phyloP scores from a whole-genome alignment of 53 echinoderm and acorn worm genomes.

The Luidia sarsii region DNA sequence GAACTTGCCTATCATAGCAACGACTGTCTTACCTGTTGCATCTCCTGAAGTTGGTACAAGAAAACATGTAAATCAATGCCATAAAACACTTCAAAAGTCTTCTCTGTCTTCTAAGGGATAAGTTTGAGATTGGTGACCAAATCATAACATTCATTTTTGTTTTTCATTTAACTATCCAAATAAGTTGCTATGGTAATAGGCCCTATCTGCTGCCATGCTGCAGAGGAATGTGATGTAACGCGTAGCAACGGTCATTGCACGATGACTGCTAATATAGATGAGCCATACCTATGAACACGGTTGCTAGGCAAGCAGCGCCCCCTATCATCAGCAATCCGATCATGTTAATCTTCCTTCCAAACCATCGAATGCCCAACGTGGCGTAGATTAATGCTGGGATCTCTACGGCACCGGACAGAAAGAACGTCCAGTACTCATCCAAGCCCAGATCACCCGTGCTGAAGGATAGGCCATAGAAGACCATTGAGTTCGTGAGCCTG shows the following conservation, averaged over 20 bases:
- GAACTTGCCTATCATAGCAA: constrained; percentile 81
- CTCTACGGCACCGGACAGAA: constrained; percentile 57
- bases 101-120: too few relatives aligned
- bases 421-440: constrained; percentile 41
- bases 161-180: too few relatives aligned
- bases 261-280: too few relatives aligned
- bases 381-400: constrained; percentile 48
- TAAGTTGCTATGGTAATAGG: too few relatives aligned
- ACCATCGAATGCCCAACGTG: constrained; percentile 17
- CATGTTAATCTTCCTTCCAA: constrained; percentile 38
- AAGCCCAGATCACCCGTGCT: constrained; percentile 36
- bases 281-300: constrained; percentile 31
- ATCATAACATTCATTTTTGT: too few relatives aligned
- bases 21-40: constrained; percentile 29
- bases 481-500: constrained; percentile 53
- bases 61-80: too few relatives aligned
- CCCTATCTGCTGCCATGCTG: too few relatives aligned
- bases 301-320: constrained; percentile 38
- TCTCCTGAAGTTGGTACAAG: constrained; percentile 41
- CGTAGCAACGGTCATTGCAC: too few relatives aligned
- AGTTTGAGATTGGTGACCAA: too few relatives aligned
- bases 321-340: constrained; percentile 12
- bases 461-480: constrained; percentile 56
- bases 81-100: too few relatives aligned
- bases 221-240: too few relatives aligned